Base-by-base conservation (phyloP, 2,797 vertebrate genomes). In the Valencia hispanica region DNA sequence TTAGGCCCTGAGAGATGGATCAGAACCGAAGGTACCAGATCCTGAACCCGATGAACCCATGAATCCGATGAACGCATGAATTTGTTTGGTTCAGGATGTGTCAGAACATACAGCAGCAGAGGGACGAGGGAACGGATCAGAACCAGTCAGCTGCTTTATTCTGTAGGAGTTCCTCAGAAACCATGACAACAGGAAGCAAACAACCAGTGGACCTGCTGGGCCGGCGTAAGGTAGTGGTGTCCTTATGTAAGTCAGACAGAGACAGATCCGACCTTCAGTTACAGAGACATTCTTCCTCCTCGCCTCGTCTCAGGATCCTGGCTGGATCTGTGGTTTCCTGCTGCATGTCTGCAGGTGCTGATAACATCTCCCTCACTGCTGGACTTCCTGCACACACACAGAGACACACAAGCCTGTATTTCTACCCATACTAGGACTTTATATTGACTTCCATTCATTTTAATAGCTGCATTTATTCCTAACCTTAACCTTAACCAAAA, bases 331-430 rank as follows among this genome's bases (percentile, higher is more conserved):
- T 92, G 90, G 92, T 94, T 97, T 96, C 95, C 94, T 96, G 94
- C 94, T 91, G 91, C 86, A 88, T 90, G 95, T 96, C 96, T 93
- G 95, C 89, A 93, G 93, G 81, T 87, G 78, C 87, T 94, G 96
- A 97, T 97, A 97, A 92, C 89, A 96, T 96, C 96, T 94, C 86
- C 78, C 55, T 73, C 91, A 74, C 92, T 91, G 91, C 87, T 94
- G 94, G 93, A 95, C 96, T 94, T 94, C 96, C 97, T 96, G 79
- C 87, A 69, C 59, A 5, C 63, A 7, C 32, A 36, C 75, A 51
- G 39, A 41, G 22, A 68, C 63, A 65, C 34, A 39, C 61, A 66
- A n/a, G n/a, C n/a, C n/a, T n/a, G n/a, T n/a, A n/a, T n/a, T n/a
- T n/a, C n/a, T n/a, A n/a, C n/a, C n/a, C n/a, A n/a, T n/a, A n/a